phyloP scores from a whole-genome alignment of 2,888 invertebrate genomes.

The Parnassius glacialis region DNA sequence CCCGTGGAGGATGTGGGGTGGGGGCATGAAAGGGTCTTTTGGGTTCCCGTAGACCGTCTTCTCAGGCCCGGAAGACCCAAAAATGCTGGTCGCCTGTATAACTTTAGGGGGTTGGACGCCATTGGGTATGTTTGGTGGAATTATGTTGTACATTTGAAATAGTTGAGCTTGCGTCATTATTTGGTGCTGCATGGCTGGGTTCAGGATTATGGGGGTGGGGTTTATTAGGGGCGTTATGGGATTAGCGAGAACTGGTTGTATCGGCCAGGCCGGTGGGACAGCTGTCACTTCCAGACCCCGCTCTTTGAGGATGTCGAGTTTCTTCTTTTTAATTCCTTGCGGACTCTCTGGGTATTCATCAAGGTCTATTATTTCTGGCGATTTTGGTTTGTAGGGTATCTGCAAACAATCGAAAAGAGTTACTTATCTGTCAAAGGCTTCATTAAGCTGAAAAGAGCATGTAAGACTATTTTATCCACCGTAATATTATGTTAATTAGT shows the following conservation, averaged over 20 bases:
- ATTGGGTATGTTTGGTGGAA: conserved; percentile 54
- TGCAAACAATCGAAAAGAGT: conserved; percentile 38
- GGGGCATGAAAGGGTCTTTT: conserved; percentile 83
- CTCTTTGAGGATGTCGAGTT: conserved; percentile 87
- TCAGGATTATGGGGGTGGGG: conserved; percentile 51
- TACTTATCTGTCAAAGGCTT: neutral
- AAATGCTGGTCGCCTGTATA: conserved; percentile 83
- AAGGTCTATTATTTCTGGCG: conserved; percentile 84
- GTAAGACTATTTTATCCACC: too few species aligned
- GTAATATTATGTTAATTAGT: too few species aligned
- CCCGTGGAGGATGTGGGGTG: conserved; percentile 74
- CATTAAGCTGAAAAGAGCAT: too few species aligned
- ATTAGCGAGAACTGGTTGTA: conserved; percentile 32
- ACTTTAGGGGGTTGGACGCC: conserved; percentile 73
- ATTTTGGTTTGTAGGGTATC: conserved; percentile 82
- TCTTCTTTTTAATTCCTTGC: conserved; percentile 82
- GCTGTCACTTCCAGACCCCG: conserved; percentile 89
- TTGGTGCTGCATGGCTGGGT: conserved; percentile 68
- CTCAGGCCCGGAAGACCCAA: conserved; percentile 78
- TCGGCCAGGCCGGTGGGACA: conserved; percentile 67
- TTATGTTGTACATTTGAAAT: conserved; percentile 65
- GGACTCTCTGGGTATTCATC: conserved; percentile 79
- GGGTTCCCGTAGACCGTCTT: conserved; percentile 87
- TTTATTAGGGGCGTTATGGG: conserved; percentile 35
- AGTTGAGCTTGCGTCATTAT: conserved; percentile 74